Percentiles rank a stretch among this genome's conserved stretches.
These are phyloP conservation scores for Microplitis manilae DNA, from an alignment of 2,888 invertebrate genomes.

Conservation along the genomic window DNA sequence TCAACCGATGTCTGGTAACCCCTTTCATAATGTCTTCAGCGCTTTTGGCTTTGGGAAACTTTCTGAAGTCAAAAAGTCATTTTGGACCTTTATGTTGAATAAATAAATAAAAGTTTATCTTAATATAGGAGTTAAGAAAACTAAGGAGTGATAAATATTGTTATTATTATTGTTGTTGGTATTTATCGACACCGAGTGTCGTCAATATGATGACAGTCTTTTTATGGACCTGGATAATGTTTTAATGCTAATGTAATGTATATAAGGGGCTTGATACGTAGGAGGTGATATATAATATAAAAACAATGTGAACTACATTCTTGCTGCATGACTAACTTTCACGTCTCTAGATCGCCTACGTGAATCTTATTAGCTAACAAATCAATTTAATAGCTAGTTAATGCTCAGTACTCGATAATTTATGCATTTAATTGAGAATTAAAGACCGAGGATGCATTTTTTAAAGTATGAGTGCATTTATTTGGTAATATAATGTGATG, in stretches of 20 bases:
- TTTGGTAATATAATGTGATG: no score
- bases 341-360: constrained; percentile 47
- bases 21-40: no score
- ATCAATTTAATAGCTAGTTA: constrained; percentile 36
- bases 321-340: constrained; percentile 55
- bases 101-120: no score
- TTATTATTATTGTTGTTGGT: neutral
- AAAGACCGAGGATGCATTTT: no score
- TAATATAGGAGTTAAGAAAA: no score
- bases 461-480: no score
- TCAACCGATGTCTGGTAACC: no score
- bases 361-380: constrained; percentile 55
- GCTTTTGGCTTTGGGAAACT: no score
- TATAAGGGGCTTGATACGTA: constrained; percentile 39
- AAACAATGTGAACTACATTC: constrained; percentile 61
- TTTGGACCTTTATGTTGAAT: no score
- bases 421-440: neutral
- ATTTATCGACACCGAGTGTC: neutral
- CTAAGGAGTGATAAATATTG: no score
- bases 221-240: neutral
- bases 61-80: no score
- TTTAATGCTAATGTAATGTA: neutral
- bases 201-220: neutral
- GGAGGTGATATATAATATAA: constrained; percentile 49
- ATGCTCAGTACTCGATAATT: constrained; percentile 25